Base-by-base conservation (phyloP, 2,113 vertebrate species). In the Tragelaphus strepsiceros region DNA sequence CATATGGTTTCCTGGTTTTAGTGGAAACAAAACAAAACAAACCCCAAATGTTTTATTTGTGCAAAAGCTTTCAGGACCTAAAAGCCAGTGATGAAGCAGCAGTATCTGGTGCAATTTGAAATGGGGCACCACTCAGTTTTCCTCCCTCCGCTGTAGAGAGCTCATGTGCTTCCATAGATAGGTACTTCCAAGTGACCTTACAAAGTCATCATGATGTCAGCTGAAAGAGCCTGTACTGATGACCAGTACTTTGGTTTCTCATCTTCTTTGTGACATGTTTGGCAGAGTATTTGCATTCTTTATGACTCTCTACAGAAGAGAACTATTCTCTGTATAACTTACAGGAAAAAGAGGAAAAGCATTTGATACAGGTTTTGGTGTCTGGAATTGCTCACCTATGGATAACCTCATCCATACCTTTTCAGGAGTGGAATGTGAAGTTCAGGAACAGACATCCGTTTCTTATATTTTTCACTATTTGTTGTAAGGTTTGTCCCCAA, bases 1-100 rank as follows among this genome's bases (percentile, higher is more conserved):
- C 39, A 61, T 61, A 61, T 61, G n/a, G 16, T 83, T 97, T 95
- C n/a, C 67, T 78, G n/a, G 30, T 91, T 93, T 96, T 28, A 88
- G 21, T 71, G 80, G 82, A 71, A 83, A 62, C 28, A 15, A 49
- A 28, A 49, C 43, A 46, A 56, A 83, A 15, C 53, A 35, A 35
- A 56, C 28, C 35, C 26, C 62, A 91, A 67, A 54, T n/a, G 14
- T 7, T 49, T 91, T 87, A 56, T 58, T 71, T 49, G 8, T 90
- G 4, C 58, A 21, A 94, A 28, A 90, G 43, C 15, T 54, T 89
- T 90, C 13, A 30, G 39, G 54, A 61, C 77, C 58, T 67, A 24
- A 32, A 91, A 46, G 13, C 22, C 62, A 56, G 24, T 54, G 17
- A 49, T 88, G 61, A 88, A 30, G 26, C 1, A 39, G 6, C 2